A percentile compares a stretch with the other conserved stretches of the same genome.
These are phyloP conservation scores for Polylopha cassiicola DNA, from an alignment of 2,888 invertebrate genomes.

Conservation along the genomic window DNA sequence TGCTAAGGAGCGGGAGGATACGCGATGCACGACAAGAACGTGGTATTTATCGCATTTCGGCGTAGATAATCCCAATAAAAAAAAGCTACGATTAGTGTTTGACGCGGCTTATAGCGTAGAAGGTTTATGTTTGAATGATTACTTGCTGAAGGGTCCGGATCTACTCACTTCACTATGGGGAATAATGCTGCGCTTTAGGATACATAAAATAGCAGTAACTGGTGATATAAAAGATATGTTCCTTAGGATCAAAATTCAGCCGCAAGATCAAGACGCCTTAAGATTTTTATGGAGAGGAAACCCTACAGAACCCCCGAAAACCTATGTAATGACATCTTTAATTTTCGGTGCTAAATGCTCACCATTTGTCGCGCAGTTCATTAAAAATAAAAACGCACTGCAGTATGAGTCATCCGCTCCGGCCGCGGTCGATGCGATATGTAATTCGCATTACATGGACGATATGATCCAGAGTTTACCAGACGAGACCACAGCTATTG, in stretches of 20 bases:
- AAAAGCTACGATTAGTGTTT: constrained; percentile 27
- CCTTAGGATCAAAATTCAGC: constrained; percentile 30
- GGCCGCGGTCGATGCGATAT: no score
- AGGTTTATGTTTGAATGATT: constrained; percentile 28
- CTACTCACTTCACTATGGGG: constrained; percentile 32
- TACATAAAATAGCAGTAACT: constrained; percentile 35
- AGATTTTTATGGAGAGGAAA: constrained; percentile 34
- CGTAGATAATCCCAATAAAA: constrained; percentile 28
- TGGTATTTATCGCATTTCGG: constrained; percentile 33
- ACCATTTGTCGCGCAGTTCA: constrained; percentile 25
- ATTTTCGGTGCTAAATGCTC: constrained; percentile 28
- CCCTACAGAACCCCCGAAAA: constrained; percentile 4
- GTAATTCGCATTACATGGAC: no score
- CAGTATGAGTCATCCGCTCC: constrained; percentile 13
- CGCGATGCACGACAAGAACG: not conserved
- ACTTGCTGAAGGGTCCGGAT: constrained; percentile 28
- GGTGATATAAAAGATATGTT: constrained; percentile 37
- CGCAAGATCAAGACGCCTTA: constrained; percentile 34
- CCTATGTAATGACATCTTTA: constrained; percentile 25
- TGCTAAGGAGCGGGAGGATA: constrained; percentile 18
- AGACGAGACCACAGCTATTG: no score
- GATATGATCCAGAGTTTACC: no score
- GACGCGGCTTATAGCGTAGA: constrained; percentile 25
- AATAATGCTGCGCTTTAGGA: constrained; percentile 41
- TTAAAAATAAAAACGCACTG: constrained; percentile 27